These are phyloP conservation scores for Melipona quadrifasciata DNA, from an alignment of 1,140 invertebrate genomes.

Conservation along the genomic window DNA sequence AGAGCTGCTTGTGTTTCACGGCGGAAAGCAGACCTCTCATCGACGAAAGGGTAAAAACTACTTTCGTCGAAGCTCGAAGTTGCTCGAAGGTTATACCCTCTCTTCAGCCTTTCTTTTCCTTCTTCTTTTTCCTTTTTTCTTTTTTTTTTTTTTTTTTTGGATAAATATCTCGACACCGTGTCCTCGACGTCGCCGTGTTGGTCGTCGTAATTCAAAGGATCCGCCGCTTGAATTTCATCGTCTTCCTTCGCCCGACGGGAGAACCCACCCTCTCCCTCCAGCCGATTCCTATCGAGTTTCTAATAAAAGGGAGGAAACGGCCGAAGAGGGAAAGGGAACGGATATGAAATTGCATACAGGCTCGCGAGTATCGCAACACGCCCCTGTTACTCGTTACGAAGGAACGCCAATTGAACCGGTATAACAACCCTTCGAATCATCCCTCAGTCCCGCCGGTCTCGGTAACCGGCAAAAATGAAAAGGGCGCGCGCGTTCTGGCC, in stretches of 20 bases:
- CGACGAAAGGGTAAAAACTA: conserved; percentile 1
- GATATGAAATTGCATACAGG: conserved; percentile 43
- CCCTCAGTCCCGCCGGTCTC: background rate
- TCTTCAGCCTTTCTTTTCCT: background rate
- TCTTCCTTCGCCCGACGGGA: background rate
- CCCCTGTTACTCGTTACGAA: conserved; percentile 38
- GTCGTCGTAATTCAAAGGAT: conserved; percentile 12
- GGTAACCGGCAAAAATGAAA: conserved; percentile 36
- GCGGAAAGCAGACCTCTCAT: background rate
- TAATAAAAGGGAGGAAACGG: conserved; percentile 16
- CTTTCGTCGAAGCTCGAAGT: conserved; percentile 2
- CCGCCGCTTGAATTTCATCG: conserved; percentile 2
- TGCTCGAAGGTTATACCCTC: background rate
- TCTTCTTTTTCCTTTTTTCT: background rate
- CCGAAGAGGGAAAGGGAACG: background rate
- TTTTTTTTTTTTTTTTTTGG: background rate
- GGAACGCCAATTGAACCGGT: conserved; percentile 42
- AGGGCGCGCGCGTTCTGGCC: conserved; percentile 8
- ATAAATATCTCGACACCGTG: background rate
- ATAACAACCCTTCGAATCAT: conserved; percentile 38
- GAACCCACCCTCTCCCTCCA: background rate
- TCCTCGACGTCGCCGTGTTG: background rate
- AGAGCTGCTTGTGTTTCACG: background rate
- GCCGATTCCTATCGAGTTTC: conserved; percentile 9
- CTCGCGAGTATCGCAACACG: conserved; percentile 45